Percentiles rank a stretch among this genome's conserved stretches.
Conservation (phyloP, 2,797 vertebrate species). For the Cryptoblepharus egeriae region DNA sequence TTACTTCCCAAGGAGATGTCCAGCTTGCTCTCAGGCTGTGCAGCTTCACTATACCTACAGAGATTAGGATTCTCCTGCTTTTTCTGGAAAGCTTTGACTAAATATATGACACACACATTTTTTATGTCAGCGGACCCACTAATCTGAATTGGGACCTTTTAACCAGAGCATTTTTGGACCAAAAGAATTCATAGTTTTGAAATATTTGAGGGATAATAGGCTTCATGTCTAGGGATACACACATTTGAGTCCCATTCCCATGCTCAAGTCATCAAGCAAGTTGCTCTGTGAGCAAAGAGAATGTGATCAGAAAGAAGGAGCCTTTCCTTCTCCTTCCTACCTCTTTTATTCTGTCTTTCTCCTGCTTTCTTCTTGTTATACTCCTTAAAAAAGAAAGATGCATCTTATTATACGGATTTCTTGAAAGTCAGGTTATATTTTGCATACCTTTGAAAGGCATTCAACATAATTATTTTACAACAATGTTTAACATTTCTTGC, state of each 20-base stretch:
- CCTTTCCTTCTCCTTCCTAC: conserved; percentile 63
- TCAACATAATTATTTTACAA: conserved; percentile 2
- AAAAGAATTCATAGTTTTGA: neutral
- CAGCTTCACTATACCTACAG: too few relatives aligned
- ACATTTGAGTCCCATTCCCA: neutral
- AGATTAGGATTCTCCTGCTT: too few relatives aligned
- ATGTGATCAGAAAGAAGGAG: conserved; percentile 3
- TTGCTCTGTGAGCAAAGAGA: neutral
- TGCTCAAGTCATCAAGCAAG: conserved; percentile 20
- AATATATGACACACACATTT: neutral
- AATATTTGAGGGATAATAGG: neutral
- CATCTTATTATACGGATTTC: conserved; percentile 44
- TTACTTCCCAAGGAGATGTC: too few relatives aligned
- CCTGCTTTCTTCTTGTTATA: conserved; percentile 56
- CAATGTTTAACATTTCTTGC: neutral
- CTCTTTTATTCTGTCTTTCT: conserved; percentile 65
- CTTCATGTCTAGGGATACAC: neutral
- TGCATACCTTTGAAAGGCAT: neutral
- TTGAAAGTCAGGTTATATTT: neutral
- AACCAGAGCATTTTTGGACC: neutral
- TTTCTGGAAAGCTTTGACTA: neutral
- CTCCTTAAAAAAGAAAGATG: conserved; percentile 63
- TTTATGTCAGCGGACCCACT: neutral
- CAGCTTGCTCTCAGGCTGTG: too few relatives aligned
- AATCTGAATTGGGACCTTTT: neutral